phyloP scores from a whole-genome alignment of 2,797 vertebrate genomes.

The Platalea minor region DNA sequence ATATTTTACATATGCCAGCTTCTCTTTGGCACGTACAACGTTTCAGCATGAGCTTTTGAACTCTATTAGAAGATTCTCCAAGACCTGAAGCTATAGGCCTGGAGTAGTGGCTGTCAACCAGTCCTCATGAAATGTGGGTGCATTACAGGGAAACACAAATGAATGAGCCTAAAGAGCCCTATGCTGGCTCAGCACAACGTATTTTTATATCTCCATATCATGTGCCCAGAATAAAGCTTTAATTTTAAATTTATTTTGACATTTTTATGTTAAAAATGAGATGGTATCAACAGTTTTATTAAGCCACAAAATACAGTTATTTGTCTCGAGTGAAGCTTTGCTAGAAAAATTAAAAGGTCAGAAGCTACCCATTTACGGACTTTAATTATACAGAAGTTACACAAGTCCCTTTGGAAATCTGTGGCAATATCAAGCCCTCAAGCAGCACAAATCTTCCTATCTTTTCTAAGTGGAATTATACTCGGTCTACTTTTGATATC shows the following conservation, averaged over 20 bases:
- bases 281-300: background rate
- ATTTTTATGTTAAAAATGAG: background rate
- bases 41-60: background rate
- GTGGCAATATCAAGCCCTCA: background rate
- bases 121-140: background rate
- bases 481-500: background rate
- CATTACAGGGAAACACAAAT: background rate
- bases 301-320: background rate
- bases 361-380: background rate
- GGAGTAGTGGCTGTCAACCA: background rate
- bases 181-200: background rate
- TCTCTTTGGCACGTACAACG: background rate
- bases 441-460: background rate
- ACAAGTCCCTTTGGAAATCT: background rate
- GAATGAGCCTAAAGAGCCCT: background rate
- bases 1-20: background rate
- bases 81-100: background rate
- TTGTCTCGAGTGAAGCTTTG: background rate
- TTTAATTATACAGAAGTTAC: background rate
- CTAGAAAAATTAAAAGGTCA: background rate
- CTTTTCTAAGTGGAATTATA: background rate
- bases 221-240: background rate
- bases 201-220: background rate
- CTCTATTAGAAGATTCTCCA: background rate
- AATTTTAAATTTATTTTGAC: background rate